These are phyloP conservation scores for Galago senegalensis DNA, from an alignment of 2,797 vertebrate genomes.

Conservation along the genomic window DNA sequence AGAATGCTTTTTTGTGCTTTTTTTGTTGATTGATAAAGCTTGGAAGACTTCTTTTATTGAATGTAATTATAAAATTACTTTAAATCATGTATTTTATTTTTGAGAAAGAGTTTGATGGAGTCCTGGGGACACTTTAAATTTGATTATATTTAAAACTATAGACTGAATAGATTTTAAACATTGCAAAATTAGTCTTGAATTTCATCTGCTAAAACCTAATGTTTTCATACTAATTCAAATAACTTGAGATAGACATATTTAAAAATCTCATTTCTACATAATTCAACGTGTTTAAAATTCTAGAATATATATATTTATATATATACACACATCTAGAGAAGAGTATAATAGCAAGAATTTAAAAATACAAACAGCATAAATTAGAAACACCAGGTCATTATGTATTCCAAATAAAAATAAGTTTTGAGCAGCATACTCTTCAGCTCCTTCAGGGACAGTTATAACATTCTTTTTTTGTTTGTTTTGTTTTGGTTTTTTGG, in stretches of 20 bases:
- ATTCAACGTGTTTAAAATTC: constrained; percentile 6
- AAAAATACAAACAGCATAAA: background rate
- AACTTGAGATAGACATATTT: background rate
- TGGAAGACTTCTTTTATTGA: background rate
- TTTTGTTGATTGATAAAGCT: background rate
- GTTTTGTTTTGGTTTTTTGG: too few relatives aligned
- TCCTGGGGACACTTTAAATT: background rate
- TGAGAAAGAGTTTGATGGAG: background rate
- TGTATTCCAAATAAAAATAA: background rate
- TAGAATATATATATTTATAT: background rate
- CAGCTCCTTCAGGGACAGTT: background rate
- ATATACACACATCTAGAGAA: background rate
- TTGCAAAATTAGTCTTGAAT: background rate
- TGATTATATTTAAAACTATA: background rate
- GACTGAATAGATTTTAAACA: constrained; percentile 30
- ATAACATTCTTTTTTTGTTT: background rate
- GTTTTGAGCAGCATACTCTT: background rate
- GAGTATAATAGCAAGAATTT: background rate
- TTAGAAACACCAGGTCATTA: background rate
- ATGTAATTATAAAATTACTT: background rate
- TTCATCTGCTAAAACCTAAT: background rate
- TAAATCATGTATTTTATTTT: background rate
- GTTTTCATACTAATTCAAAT: background rate
- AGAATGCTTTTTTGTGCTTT: background rate
- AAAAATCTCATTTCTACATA: background rate